Conservation (phyloP, 2,113 vertebrate species). For the Bubo scandiacus region DNA sequence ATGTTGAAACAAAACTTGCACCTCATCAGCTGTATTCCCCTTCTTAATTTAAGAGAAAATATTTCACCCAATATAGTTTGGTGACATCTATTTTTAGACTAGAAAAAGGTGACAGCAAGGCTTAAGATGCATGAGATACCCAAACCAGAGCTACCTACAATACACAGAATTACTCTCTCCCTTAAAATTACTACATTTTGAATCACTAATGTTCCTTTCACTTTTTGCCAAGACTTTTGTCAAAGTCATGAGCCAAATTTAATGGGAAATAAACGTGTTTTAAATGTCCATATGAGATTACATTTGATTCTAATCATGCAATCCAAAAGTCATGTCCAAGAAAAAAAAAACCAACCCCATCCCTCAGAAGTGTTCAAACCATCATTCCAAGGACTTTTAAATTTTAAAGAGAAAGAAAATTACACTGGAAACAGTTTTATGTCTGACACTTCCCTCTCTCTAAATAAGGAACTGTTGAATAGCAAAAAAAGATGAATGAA, state of each 20-base stretch:
- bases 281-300: neutral
- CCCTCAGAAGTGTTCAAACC: neutral
- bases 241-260: neutral
- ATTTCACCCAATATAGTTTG: neutral
- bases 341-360: neutral
- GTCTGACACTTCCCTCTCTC: neutral
- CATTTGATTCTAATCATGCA: neutral
- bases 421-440: neutral
- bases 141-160: neutral
- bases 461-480: neutral
- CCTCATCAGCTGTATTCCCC: neutral
- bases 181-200: neutral
- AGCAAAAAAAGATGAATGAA: neutral
- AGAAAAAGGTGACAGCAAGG: neutral
- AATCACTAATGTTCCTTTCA: neutral
- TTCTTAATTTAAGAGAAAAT: neutral
- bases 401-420: neutral
- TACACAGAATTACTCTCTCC: neutral
- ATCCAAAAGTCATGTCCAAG: neutral
- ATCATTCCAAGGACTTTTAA: neutral
- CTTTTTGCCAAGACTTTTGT: neutral
- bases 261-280: neutral
- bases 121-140: neutral
- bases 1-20: fast-evolving
- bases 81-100: neutral